phyloP scores from a whole-genome alignment of 2,113 vertebrate species.

The Mustelus asterias region DNA sequence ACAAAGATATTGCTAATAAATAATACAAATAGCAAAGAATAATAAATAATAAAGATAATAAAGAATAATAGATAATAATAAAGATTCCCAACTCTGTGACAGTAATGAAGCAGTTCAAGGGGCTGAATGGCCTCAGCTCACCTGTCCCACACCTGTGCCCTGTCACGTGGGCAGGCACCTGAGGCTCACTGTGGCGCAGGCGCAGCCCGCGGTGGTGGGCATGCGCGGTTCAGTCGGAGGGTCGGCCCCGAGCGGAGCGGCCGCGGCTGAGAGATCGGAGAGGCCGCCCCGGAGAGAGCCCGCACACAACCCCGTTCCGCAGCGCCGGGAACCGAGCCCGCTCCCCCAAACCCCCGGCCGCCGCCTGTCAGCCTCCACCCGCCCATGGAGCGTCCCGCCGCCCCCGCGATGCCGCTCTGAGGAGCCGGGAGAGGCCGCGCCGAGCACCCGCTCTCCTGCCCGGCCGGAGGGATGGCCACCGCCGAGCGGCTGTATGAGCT shows the following conservation, averaged over 20 bases:
- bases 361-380: neutral
- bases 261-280: neutral
- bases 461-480: slow-evolving; percentile 71
- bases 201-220: neutral
- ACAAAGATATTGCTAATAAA: too few species aligned
- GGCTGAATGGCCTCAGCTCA: neutral
- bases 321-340: neutral
- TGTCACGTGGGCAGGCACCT: neutral
- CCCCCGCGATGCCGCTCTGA: neutral
- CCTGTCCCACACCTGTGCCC: neutral
- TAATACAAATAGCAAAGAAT: too few species aligned
- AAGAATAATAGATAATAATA: too few species aligned
- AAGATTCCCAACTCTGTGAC: too few species aligned
- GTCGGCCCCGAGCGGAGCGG: neutral
- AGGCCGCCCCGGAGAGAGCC: too few species aligned
- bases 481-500: slow-evolving; percentile 92
- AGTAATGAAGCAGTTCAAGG: too few species aligned
- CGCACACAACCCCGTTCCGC: too few species aligned
- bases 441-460: too few species aligned
- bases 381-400: neutral
- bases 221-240: neutral
- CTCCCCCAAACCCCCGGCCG: neutral
- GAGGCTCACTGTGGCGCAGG: neutral
- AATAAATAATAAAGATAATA: too few species aligned
- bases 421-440: neutral